Percentiles rank a stretch among this genome's conserved stretches.
Conservation (phyloP, 2,888 invertebrate species). For the Dicycla oo region DNA sequence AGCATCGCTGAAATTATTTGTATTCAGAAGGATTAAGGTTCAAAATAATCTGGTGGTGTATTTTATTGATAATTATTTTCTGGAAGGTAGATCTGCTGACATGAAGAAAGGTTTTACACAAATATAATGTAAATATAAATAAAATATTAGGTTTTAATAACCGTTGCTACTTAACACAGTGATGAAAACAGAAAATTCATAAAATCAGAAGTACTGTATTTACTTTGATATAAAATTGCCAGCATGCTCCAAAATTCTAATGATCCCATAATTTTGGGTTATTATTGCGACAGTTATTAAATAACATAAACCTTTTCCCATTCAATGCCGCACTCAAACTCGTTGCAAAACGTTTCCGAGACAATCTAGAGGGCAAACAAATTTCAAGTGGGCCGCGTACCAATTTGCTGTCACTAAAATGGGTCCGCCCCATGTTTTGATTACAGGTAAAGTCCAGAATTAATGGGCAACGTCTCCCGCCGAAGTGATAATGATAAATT, state of each 20-base stretch:
- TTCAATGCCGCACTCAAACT: conserved; percentile 46
- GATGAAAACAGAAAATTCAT: background rate
- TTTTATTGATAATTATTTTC: background rate
- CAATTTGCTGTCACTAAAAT: conserved; percentile 75
- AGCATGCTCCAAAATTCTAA: conserved; percentile 78
- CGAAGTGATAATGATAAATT: conserved; percentile 83
- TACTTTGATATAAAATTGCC: conserved; percentile 81
- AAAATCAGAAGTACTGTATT: conserved; percentile 66
- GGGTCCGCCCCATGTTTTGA: conserved; percentile 75
- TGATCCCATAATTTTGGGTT: conserved; percentile 73
- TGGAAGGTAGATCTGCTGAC: background rate
- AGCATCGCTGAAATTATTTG: conserved; percentile 72
- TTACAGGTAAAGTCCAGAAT: conserved; percentile 81
- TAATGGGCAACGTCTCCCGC: conserved; percentile 75
- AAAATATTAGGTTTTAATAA: background rate
- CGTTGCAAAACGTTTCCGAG: conserved; percentile 61
- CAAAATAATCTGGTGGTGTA: conserved; percentile 1
- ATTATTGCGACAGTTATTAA: conserved; percentile 59
- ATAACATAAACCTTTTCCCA: conserved; percentile 49
- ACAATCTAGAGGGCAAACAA: conserved; percentile 72
- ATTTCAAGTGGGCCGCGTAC: conserved; percentile 81
- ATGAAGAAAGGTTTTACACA: background rate
- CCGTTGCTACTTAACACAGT: background rate
- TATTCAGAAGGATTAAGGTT: background rate
- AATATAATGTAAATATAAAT: background rate